A percentile compares a stretch with the other conserved stretches of the same genome.
Evolutionary conservation across 2,113 vertebrate species (phyloP).

Genomic region (Stictonetta naevosa): DNA sequence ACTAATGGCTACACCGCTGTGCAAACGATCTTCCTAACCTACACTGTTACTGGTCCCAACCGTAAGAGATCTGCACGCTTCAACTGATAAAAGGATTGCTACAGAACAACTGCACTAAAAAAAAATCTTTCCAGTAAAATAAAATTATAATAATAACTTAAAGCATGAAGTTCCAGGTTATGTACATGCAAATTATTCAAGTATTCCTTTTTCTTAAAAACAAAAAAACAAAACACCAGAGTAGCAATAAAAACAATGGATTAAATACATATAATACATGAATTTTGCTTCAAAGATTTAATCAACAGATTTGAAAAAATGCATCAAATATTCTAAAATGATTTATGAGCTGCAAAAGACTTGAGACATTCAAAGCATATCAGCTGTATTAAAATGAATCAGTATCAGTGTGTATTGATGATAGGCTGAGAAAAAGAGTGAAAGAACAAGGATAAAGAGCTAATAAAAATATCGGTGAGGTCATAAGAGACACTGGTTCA

Average conservation of each 20-base stretch:
- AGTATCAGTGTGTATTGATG: not conserved
- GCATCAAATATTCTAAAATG: not conserved
- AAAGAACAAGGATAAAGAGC: not conserved
- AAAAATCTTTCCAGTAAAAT: not conserved
- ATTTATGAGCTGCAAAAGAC: conserved; percentile 3
- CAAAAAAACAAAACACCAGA: not conserved
- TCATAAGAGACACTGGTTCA: not conserved
- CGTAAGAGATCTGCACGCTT: not conserved
- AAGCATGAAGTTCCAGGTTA: not conserved
- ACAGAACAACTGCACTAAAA: not conserved
- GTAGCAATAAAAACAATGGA: not conserved
- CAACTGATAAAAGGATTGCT: not conserved
- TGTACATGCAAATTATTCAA: not conserved
- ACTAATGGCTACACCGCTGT: not conserved
- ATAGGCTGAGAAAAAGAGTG: not conserved
- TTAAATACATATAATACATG: too few species aligned
- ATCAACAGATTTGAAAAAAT: conserved; percentile 1
- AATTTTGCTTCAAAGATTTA: conserved; percentile 2
- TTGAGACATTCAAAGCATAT: not conserved
- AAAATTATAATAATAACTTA: not conserved
- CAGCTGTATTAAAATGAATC: not conserved
- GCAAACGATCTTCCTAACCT: not conserved
- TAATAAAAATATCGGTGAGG: not conserved
- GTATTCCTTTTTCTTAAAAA: not conserved
- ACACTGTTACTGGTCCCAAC: not conserved